Conservation (phyloP, 1,140 invertebrate genomes). For the Bicyclus anynana region DNA sequence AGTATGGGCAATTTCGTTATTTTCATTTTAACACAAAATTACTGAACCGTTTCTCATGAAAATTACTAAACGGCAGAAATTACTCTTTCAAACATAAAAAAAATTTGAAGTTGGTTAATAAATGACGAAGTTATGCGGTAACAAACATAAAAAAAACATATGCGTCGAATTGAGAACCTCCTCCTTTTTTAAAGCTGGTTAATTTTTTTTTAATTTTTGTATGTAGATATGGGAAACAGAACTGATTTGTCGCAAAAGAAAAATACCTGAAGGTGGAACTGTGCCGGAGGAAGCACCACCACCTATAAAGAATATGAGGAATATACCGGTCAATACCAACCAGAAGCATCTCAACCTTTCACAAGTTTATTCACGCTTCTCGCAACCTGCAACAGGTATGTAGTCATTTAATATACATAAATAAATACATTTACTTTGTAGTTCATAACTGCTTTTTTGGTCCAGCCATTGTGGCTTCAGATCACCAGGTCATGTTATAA, state of each 20-base stretch:
- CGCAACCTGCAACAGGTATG: constrained; percentile 62
- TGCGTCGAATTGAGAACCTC: too few relatives aligned
- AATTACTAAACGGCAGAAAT: too few relatives aligned
- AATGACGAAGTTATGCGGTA: too few relatives aligned
- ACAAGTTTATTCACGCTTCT: constrained; percentile 72
- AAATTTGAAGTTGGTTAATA: too few relatives aligned
- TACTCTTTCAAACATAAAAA: constrained; percentile 1
- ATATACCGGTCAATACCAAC: constrained; percentile 57
- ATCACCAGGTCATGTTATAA: too few relatives aligned
- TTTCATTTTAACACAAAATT: too few relatives aligned
- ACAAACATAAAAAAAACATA: too few relatives aligned
- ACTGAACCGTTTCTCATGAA: too few relatives aligned
- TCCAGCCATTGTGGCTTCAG: too few relatives aligned
- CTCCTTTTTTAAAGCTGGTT: too few relatives aligned
- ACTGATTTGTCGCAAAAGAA: constrained; percentile 63
- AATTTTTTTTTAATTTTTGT: constrained; percentile 7
- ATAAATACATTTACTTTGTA: neutral
- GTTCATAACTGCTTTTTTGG: too few relatives aligned
- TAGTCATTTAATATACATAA: neutral
- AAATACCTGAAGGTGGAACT: constrained; percentile 54
- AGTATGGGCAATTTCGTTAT: too few relatives aligned
- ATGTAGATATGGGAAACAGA: constrained; percentile 67
- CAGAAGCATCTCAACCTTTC: constrained; percentile 75
- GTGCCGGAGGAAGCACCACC: constrained; percentile 46
- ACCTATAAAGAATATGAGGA: constrained; percentile 63